These are phyloP conservation scores for Epizoanthus ramosus DNA, from an alignment of 92 coral and sea anemone genomes.

Conservation along the genomic window DNA sequence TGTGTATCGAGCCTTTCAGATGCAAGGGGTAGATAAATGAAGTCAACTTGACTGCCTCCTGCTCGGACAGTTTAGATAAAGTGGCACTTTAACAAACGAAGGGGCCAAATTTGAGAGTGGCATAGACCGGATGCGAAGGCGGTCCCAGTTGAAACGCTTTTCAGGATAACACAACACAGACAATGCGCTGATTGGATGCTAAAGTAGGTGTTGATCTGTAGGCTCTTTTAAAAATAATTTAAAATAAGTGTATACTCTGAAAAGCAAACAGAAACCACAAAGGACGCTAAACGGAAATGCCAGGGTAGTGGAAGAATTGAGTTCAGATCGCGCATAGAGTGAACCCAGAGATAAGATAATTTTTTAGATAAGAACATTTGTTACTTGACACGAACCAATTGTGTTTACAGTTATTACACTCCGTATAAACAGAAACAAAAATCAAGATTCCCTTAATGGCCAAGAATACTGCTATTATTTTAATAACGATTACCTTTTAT, in stretches of 20 bases:
- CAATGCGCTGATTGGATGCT: constrained; percentile 75
- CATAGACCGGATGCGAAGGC: constrained; percentile 83
- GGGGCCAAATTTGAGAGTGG: constrained; percentile 39
- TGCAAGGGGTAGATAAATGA: constrained; percentile 30
- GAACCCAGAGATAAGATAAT: constrained; percentile 22
- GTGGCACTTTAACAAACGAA: constrained; percentile 41
- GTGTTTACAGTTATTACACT: constrained; percentile 23
- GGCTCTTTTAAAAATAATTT: constrained; percentile 92
- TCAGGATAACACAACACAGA: constrained; percentile 90
- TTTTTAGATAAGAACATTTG: constrained; percentile 13
- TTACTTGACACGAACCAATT: neutral
- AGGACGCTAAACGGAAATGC: constrained; percentile 92
- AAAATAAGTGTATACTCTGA: constrained; percentile 91
- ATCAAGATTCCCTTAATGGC: constrained; percentile 16
- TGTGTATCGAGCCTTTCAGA: constrained; percentile 19
- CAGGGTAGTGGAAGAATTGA: constrained; percentile 81
- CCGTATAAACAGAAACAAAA: constrained; percentile 12
- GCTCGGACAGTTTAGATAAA: constrained; percentile 38
- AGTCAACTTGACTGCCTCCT: constrained; percentile 27
- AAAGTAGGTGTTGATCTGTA: constrained; percentile 88
- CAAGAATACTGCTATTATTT: neutral
- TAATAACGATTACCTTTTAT: constrained; percentile 37
- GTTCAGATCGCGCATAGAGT: neutral
- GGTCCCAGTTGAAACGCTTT: constrained; percentile 82
- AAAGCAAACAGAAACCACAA: constrained; percentile 85